Percentiles rank a stretch among this genome's conserved stretches.
Conservation (phyloP, 2,888 invertebrate species). For the Agelastica alni region DNA sequence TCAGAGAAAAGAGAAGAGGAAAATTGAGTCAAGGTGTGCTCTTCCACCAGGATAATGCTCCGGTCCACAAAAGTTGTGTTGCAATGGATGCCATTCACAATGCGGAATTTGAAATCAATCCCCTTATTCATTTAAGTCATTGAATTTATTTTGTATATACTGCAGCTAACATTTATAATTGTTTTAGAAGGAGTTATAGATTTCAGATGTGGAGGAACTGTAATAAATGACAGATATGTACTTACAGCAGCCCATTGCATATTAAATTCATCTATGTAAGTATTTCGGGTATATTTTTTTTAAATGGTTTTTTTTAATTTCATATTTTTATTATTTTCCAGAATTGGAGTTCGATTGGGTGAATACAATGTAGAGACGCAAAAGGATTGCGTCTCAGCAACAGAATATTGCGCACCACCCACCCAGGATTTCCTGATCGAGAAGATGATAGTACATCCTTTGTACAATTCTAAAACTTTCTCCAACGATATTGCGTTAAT, state of each 20-base stretch:
- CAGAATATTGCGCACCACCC: slow-evolving; percentile 53
- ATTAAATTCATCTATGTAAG: slow-evolving; percentile 43
- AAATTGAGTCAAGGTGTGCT: too few species aligned
- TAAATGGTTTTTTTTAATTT: not conserved
- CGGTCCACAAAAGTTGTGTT: too few species aligned
- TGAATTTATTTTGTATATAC: too few species aligned
- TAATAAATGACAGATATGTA: slow-evolving; percentile 58
- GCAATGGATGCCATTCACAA: too few species aligned
- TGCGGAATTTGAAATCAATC: too few species aligned
- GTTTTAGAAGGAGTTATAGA: slow-evolving; percentile 46
- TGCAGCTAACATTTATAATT: too few species aligned
- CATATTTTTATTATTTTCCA: slow-evolving; percentile 44
- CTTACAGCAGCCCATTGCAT: slow-evolving; percentile 67
- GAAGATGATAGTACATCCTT: slow-evolving; percentile 59
- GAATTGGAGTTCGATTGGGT: slow-evolving; percentile 66
- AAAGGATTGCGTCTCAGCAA: slow-evolving; percentile 54
- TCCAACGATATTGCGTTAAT: slow-evolving; percentile 66
- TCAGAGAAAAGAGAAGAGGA: too few species aligned
- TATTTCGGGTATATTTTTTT: slow-evolving; percentile 19
- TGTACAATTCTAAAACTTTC: slow-evolving; percentile 58
- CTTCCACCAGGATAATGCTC: too few species aligned
- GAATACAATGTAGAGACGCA: slow-evolving; percentile 61
- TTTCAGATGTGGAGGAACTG: slow-evolving; percentile 58
- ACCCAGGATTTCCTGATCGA: slow-evolving; percentile 62
- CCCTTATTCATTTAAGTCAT: too few species aligned